These are phyloP conservation scores for Aplidium turbinatum DNA, from an alignment of 23 tunicate species.

Conservation along the genomic window DNA sequence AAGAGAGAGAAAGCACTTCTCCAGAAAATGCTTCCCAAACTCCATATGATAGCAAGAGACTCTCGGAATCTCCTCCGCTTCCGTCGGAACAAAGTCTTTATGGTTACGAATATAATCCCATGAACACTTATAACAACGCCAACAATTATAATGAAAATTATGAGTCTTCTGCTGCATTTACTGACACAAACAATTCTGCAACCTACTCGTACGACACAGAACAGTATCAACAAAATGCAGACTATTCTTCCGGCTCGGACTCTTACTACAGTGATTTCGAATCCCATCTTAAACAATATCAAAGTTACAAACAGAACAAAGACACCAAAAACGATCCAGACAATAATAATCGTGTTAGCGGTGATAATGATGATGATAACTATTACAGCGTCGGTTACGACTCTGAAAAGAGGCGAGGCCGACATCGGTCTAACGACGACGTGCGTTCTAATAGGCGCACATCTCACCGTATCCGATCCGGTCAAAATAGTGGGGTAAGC, in stretches of 20 bases:
- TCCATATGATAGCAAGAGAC: neutral
- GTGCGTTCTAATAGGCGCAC: neutral
- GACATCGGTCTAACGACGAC: neutral
- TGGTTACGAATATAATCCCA: slow-evolving; percentile 31
- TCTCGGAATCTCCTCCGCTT: slow-evolving; percentile 54
- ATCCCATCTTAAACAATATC: slow-evolving; percentile 74
- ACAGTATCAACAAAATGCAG: slow-evolving; percentile 35
- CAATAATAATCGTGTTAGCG: neutral
- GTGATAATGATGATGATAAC: slow-evolving; percentile 50
- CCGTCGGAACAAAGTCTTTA: slow-evolving; percentile 53
- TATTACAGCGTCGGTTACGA: slow-evolving; percentile 52
- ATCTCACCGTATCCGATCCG: neutral
- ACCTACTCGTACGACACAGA: slow-evolving; percentile 25
- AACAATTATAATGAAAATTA: neutral
- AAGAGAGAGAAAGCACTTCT: slow-evolving; percentile 57
- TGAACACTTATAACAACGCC: slow-evolving; percentile 12
- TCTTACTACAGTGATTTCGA: slow-evolving; percentile 87
- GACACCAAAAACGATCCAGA: neutral
- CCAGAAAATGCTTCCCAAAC: slow-evolving; percentile 36
- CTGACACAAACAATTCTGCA: neutral
- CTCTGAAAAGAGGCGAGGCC: slow-evolving; percentile 22
- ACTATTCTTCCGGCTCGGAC: slow-evolving; percentile 62
- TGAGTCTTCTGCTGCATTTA: slow-evolving; percentile 17
- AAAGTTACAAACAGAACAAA: slow-evolving; percentile 69
- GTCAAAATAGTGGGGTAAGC: neutral